These are phyloP conservation scores for Aplodontia rufa DNA, from an alignment of 2,113 vertebrate genomes.

Conservation along the genomic window DNA sequence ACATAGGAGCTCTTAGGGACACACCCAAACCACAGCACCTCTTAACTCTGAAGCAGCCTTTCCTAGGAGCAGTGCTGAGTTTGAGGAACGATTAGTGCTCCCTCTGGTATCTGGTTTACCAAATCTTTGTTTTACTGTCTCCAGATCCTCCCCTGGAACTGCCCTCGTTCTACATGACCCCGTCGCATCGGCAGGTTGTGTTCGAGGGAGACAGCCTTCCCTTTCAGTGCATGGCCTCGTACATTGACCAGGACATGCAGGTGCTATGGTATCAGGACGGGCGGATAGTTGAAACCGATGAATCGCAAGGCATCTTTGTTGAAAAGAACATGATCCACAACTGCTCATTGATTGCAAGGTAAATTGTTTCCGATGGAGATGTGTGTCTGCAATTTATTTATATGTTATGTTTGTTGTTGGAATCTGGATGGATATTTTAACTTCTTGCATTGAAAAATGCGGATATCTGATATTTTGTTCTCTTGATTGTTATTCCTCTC, in stretches of 20 bases:
- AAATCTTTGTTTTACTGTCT: constrained; percentile 17
- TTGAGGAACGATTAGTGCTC: background rate
- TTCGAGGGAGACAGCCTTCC: constrained; percentile 98
- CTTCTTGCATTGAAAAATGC: background rate
- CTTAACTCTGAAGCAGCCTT: background rate
- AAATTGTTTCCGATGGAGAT: constrained; percentile 37
- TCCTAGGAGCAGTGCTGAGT: background rate
- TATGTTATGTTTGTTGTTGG: background rate
- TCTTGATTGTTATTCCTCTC: background rate
- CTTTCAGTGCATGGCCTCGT: constrained; percentile 97
- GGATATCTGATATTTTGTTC: background rate
- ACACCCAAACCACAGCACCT: background rate
- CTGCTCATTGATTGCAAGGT: constrained; percentile 98
- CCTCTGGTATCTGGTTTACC: background rate
- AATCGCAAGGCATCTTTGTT: constrained; percentile 95
- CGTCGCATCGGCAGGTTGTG: constrained; percentile 96
- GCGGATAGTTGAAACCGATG: constrained; percentile 93
- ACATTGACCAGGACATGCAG: constrained; percentile 97
- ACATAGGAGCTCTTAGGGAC: background rate
- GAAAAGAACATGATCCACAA: constrained; percentile 98
- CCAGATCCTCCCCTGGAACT: constrained; percentile 95
- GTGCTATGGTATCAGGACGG: constrained; percentile 98
- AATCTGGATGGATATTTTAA: background rate
- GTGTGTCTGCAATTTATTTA: background rate
- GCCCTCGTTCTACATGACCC: constrained; percentile 96